These are phyloP conservation scores for Ashinkailepas kermadecensis DNA, from an alignment of 2,888 invertebrate species.

Conservation along the genomic window DNA sequence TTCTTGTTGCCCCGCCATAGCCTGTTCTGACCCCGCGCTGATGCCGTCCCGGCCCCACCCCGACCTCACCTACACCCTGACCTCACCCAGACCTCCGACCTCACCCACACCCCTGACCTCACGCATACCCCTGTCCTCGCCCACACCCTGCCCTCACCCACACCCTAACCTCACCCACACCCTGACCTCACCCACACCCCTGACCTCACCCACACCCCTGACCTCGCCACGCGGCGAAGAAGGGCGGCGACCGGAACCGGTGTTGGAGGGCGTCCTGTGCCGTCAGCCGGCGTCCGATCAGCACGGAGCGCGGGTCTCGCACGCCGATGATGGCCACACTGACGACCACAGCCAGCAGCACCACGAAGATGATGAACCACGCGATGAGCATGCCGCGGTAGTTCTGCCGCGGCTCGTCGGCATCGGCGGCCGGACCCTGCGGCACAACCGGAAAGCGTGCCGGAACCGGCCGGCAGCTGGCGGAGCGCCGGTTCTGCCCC, in stretches of 20 bases:
- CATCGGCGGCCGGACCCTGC: not conserved
- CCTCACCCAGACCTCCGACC: too few species aligned
- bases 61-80: too few species aligned
- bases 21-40: too few species aligned
- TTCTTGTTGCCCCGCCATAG: too few species aligned
- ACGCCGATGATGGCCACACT: conserved; percentile 17
- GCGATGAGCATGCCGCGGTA: conserved; percentile 12
- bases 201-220: too few species aligned
- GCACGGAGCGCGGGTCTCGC: not conserved
- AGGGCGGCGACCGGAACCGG: not conserved
- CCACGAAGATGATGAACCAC: conserved; percentile 10
- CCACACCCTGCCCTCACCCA: too few species aligned
- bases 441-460: not conserved
- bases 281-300: not conserved
- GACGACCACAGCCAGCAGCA: conserved; percentile 18
- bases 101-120: too few species aligned
- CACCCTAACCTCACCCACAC: too few species aligned
- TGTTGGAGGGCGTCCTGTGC: not conserved
- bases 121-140: too few species aligned
- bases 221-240: conserved; percentile 9
- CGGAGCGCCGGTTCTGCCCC: too few species aligned
- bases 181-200: too few species aligned
- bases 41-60: too few species aligned
- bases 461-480: not conserved
- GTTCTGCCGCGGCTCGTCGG: not conserved